These are phyloP conservation scores for Calyptomena viridis DNA, from an alignment of 2,113 vertebrate species.

Conservation along the genomic window DNA sequence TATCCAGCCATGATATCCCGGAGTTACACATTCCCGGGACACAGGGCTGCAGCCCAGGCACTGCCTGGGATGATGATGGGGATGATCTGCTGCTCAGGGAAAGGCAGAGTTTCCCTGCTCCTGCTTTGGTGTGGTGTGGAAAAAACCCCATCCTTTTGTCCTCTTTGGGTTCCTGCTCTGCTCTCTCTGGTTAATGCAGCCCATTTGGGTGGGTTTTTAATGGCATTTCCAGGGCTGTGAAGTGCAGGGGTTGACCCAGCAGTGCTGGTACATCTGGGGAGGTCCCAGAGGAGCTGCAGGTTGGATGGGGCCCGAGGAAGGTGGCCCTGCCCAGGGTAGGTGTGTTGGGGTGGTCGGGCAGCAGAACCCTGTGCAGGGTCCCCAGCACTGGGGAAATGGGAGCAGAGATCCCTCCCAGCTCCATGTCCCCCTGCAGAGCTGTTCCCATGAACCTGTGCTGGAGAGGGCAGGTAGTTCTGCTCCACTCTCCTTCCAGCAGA, in stretches of 20 bases:
- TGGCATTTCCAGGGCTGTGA: accelerated
- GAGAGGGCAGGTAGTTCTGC: not conserved
- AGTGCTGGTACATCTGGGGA: not conserved
- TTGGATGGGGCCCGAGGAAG: too few relatives aligned
- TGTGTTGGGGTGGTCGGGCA: not conserved
- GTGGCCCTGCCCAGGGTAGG: not conserved
- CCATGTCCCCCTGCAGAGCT: not conserved
- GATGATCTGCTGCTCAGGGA: not conserved
- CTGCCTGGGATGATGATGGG: accelerated
- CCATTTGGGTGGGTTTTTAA: accelerated
- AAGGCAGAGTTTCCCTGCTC: not conserved
- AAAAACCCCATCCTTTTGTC: too few relatives aligned
- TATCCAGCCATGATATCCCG: not conserved
- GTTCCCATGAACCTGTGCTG: too few relatives aligned
- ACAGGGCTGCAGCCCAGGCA: accelerated
- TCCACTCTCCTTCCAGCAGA: not conserved
- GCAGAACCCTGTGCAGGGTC: not conserved
- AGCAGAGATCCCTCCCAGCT: not conserved
- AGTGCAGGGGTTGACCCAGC: accelerated
- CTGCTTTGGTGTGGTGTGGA: accelerated
- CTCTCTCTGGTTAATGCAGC: accelerated
- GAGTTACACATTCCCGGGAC: not conserved
- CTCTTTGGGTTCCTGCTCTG: not conserved
- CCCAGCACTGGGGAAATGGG: not conserved
- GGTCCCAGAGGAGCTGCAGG: not conserved